Base-by-base conservation (phyloP, 2,113 vertebrate species). In the Anoplopoma fimbria region DNA sequence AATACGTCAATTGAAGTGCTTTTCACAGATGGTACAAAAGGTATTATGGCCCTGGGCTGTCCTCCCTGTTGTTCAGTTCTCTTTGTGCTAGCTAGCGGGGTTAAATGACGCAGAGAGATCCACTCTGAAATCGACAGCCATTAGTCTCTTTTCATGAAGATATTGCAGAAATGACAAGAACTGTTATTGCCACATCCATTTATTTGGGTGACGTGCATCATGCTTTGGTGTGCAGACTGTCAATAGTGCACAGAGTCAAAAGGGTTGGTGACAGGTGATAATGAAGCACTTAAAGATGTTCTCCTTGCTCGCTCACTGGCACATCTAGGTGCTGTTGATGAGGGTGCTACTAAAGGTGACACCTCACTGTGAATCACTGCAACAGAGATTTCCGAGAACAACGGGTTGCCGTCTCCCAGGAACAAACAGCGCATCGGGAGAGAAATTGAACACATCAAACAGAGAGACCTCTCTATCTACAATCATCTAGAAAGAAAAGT, bases 341-440 rank as follows among this genome's bases (percentile, higher is more conserved):
- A 74, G 45, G 79, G 72, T 40, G 75, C 57, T 70, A 75, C 79
- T 77, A 79, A 83, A 91, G 71, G 82, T 77, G 83, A 86, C 76
- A 75, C 70, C 81, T 79, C 64, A 53, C 75, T 75, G 82, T 75
- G 90, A 92, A 87, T 93, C 83, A 91, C 55, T 84, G 69, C 85
- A 68, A 23, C 57, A 74, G 38, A 84, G 60, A 62, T 80, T 83
- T 88, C 82, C 85, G 81, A 21, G 75, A 87, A 88, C 83, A 40
- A 63, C 19, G n/a, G 78, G 78, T 23, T 85, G 74, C 57, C 68
- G 33, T 82, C 81, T 84, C 31, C 33, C 23, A 9, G 69, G 74
- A 86, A 85, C 78, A 87, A 88, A 87, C 53, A 45, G 67, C 83
- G 55, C 75, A 90, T 83, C 83, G 25, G 77, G 71, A 67, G 81